Percentiles rank a stretch among this genome's conserved stretches.
phyloP scores from a whole-genome alignment of 2,888 invertebrate genomes.

The Agapetus fuscipes region DNA sequence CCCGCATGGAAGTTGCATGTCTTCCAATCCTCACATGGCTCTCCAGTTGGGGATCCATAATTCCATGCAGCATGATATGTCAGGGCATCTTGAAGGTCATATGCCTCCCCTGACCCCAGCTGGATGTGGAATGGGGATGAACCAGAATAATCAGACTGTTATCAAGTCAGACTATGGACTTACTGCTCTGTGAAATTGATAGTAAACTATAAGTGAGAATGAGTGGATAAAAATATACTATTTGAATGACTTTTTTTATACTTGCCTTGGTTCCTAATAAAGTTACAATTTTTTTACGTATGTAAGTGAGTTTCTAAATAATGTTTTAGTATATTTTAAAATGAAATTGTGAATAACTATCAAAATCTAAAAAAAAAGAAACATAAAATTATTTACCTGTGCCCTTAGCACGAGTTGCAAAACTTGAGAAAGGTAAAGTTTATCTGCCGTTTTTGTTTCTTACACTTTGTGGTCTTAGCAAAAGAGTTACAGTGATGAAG shows the following conservation, averaged over 20 bases:
- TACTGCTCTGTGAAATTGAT: constrained; percentile 56
- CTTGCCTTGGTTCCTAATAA: too few relatives aligned
- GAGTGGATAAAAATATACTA: constrained; percentile 2
- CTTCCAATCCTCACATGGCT: constrained; percentile 35
- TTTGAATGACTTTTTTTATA: constrained; percentile 9
- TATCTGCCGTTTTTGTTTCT: too few relatives aligned
- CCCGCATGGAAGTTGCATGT: constrained; percentile 38
- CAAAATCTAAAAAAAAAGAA: too few relatives aligned
- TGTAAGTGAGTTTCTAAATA: too few relatives aligned
- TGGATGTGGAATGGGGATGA: constrained; percentile 39
- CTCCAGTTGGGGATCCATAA: constrained; percentile 41
- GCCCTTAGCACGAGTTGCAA: too few relatives aligned
- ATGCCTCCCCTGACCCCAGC: constrained; percentile 46
- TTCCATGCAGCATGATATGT: constrained; percentile 43
- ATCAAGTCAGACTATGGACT: constrained; percentile 85
- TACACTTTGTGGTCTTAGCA: too few relatives aligned
- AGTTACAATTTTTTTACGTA: too few relatives aligned
- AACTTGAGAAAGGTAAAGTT: too few relatives aligned
- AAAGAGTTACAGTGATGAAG: too few relatives aligned
- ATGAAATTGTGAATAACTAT: too few relatives aligned
- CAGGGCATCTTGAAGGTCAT: constrained; percentile 38
- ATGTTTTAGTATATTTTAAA: too few relatives aligned
- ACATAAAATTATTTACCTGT: too few relatives aligned
- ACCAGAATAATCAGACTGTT: constrained; percentile 42
- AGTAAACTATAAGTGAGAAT: constrained; percentile 3